phyloP scores from a whole-genome alignment of 2,888 invertebrate genomes.

The Amphipyra tragopoginis region DNA sequence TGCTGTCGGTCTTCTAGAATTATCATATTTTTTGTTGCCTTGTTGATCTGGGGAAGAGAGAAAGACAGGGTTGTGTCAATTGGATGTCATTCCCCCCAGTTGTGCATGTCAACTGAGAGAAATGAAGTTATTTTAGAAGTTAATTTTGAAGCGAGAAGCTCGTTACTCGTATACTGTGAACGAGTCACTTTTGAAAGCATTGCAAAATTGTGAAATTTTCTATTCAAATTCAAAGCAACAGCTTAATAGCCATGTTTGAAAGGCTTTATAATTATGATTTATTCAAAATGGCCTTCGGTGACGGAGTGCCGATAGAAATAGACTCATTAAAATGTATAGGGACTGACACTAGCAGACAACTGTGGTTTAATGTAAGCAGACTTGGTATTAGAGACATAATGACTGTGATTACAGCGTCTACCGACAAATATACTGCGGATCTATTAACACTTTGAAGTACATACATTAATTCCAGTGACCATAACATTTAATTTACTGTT shows the following conservation, averaged over 20 bases:
- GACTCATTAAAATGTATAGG: constrained; percentile 57
- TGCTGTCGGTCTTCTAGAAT: constrained; percentile 62
- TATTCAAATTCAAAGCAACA: constrained; percentile 40
- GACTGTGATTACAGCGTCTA: constrained; percentile 36
- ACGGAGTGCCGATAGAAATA: constrained; percentile 43
- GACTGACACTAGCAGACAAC: constrained; percentile 41
- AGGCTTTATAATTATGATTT: constrained; percentile 51
- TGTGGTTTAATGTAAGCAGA: constrained; percentile 36
- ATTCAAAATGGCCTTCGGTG: constrained; percentile 48
- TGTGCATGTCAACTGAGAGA: constrained; percentile 43
- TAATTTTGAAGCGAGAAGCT: constrained; percentile 47
- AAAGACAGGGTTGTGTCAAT: constrained; percentile 57
- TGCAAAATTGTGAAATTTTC: constrained; percentile 39
- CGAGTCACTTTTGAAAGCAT: constrained; percentile 27
- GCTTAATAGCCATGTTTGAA: constrained; percentile 34
- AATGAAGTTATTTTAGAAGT: constrained; percentile 48
- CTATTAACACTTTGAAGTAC: constrained; percentile 41
- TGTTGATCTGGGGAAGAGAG: constrained; percentile 62
- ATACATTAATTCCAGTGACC: constrained; percentile 40
- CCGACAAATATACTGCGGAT: constrained; percentile 28
- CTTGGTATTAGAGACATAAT: constrained; percentile 41
- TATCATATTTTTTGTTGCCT: constrained; percentile 63
- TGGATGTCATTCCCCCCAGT: constrained; percentile 49
- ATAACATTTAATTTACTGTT: constrained; percentile 2
- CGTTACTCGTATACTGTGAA: constrained; percentile 18